A percentile compares a stretch with the other conserved stretches of the same genome.
phyloP scores from a whole-genome alignment of 2,797 vertebrate species.

The Propithecus perrieri region DNA sequence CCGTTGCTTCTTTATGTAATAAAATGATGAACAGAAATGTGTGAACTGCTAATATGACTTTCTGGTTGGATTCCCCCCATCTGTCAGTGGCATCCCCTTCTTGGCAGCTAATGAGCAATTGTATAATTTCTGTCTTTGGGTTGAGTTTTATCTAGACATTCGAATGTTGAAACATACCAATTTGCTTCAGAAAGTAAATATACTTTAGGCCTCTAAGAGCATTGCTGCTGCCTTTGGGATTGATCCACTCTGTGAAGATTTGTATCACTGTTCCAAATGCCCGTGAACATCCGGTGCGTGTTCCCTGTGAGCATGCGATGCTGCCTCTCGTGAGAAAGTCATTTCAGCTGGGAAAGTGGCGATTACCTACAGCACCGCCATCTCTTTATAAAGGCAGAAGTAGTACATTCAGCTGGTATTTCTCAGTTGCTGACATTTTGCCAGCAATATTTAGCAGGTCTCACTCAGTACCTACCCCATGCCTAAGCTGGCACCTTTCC shows the following conservation, averaged over 20 bases:
- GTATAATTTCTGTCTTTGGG: neutral
- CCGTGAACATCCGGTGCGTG: neutral
- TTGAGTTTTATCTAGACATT: neutral
- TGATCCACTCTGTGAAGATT: neutral
- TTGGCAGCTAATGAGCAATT: neutral
- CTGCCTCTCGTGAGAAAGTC: neutral
- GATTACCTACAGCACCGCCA: neutral
- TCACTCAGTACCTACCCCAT: neutral
- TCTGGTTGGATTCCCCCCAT: neutral
- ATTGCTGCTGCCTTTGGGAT: neutral
- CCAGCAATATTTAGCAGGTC: neutral
- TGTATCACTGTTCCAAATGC: neutral
- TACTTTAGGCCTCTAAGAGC: neutral
- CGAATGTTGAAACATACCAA: neutral
- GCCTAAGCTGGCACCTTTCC: neutral
- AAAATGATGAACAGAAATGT: neutral
- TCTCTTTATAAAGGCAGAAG: neutral
- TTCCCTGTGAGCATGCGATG: neutral
- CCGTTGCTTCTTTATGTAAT: neutral
- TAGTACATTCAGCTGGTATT: fast-evolving
- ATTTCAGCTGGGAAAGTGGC: neutral
- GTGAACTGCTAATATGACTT: neutral
- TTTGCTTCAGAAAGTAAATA: neutral
- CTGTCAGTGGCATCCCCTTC: neutral
- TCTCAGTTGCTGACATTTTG: neutral